These are phyloP conservation scores for Phataginus tetradactyla DNA, from an alignment of 2,797 vertebrate genomes.

Conservation along the genomic window DNA sequence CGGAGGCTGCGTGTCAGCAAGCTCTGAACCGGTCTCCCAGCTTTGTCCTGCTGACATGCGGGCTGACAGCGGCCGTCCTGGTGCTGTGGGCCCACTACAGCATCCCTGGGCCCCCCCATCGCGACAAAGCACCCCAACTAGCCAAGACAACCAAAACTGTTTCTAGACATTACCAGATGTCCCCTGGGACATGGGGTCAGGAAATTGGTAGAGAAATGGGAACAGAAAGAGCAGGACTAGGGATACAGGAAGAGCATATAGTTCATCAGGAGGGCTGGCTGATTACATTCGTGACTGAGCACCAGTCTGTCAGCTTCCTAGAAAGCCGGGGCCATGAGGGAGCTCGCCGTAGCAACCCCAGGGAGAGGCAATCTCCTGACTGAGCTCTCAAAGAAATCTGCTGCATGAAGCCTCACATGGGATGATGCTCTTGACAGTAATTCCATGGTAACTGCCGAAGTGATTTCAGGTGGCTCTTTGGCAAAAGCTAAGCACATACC, in stretches of 20 bases:
- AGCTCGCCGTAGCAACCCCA: accelerated
- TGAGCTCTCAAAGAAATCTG: accelerated
- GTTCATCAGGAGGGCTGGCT: accelerated
- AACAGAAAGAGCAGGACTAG: accelerated
- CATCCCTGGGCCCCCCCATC: background rate
- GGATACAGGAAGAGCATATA: accelerated
- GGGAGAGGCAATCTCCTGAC: accelerated
- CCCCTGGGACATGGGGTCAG: accelerated
- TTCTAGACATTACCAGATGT: accelerated
- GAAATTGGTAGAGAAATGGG: background rate
- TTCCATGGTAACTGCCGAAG: accelerated
- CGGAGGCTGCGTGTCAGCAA: accelerated
- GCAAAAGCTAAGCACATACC: accelerated
- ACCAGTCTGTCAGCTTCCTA: accelerated
- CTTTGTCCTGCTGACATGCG: accelerated
- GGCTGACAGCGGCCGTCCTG: too few relatives aligned
- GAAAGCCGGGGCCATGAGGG: background rate
- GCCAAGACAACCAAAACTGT: background rate
- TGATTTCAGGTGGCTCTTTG: accelerated
- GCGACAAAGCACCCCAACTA: background rate
- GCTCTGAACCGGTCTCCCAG: background rate
- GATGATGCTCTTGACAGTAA: accelerated
- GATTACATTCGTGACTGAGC: accelerated
- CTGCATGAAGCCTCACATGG: accelerated
- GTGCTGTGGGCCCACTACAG: too few relatives aligned